Evolutionary conservation across 2,888 invertebrate genomes (phyloP).

Genomic region (Gerris lacustris): DNA sequence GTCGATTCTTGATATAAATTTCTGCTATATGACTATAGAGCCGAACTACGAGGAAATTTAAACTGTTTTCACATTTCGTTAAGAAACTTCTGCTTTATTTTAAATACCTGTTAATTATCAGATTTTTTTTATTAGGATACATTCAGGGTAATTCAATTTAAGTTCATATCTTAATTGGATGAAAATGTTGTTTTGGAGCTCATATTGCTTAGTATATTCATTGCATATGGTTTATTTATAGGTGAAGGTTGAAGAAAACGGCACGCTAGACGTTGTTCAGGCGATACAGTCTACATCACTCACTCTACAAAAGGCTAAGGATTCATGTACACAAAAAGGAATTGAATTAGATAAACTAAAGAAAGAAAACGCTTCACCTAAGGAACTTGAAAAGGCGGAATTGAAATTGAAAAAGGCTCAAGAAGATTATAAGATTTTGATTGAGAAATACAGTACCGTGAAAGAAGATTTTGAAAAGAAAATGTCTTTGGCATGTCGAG

Average conservation of each 20-base stretch:
- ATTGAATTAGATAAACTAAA: constrained; percentile 78
- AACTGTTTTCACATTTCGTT: too few species aligned
- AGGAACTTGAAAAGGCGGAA: constrained; percentile 89
- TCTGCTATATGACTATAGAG: too few species aligned
- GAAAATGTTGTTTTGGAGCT: neutral
- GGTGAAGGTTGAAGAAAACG: constrained; percentile 89
- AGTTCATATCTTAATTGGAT: too few species aligned
- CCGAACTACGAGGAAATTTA: too few species aligned
- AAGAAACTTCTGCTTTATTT: too few species aligned
- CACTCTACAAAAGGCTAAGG: constrained; percentile 81
- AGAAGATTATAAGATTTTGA: constrained; percentile 81
- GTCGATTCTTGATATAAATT: too few species aligned
- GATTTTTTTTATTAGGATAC: too few species aligned
- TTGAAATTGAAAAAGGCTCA: constrained; percentile 82
- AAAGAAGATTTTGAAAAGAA: constrained; percentile 91
- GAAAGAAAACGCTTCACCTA: constrained; percentile 78
- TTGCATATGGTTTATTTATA: constrained; percentile 31
- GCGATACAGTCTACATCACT: constrained; percentile 79
- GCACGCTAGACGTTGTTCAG: constrained; percentile 77
- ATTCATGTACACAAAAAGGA: constrained; percentile 75
- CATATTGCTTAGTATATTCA: constrained; percentile 5
- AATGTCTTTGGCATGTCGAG: constrained; percentile 83
- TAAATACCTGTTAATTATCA: too few species aligned
- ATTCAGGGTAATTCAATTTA: too few species aligned
- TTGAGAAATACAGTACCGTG: constrained; percentile 83